These are phyloP conservation scores for Anabas testudineus DNA, from an alignment of 2,797 vertebrate genomes.

Conservation along the genomic window DNA sequence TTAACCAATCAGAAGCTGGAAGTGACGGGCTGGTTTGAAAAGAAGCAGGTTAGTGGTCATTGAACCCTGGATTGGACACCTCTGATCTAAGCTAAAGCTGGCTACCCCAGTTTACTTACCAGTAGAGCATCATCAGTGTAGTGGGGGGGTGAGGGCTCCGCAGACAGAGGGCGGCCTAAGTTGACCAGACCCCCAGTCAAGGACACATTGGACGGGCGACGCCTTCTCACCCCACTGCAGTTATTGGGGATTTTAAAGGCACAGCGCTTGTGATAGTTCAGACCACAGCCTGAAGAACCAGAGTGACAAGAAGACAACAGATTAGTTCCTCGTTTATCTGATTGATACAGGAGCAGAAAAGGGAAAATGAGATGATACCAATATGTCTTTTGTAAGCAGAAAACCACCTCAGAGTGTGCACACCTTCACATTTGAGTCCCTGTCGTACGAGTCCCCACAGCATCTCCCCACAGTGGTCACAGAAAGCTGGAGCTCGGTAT, in stretches of 20 bases:
- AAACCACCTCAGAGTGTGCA: too few species aligned
- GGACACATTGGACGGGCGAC: constrained; percentile 93
- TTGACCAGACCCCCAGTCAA: constrained; percentile 88
- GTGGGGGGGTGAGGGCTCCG: constrained; percentile 85
- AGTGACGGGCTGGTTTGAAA: too few species aligned
- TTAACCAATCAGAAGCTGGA: too few species aligned
- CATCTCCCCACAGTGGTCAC: constrained; percentile 99
- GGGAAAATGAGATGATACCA: too few species aligned
- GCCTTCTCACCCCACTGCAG: constrained; percentile 93
- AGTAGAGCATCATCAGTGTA: constrained; percentile 89
- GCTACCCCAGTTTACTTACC: constrained; percentile 79
- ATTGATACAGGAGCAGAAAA: too few species aligned
- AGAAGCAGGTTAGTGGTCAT: too few species aligned
- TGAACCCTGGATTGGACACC: too few species aligned
- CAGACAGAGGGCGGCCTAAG: constrained; percentile 86
- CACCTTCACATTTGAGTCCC: constrained; percentile 96
- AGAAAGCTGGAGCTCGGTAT: constrained; percentile 94
- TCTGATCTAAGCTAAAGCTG: too few species aligned
- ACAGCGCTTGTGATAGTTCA: constrained; percentile 98
- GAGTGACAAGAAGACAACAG: background rate
- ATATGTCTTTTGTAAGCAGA: too few species aligned
- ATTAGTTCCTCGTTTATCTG: too few species aligned
- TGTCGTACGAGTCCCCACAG: constrained; percentile 97
- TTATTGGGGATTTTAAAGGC: constrained; percentile 99
- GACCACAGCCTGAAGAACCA: constrained; percentile 89